Conservation (phyloP, 2,113 vertebrate species). For the Pongo abelii region DNA sequence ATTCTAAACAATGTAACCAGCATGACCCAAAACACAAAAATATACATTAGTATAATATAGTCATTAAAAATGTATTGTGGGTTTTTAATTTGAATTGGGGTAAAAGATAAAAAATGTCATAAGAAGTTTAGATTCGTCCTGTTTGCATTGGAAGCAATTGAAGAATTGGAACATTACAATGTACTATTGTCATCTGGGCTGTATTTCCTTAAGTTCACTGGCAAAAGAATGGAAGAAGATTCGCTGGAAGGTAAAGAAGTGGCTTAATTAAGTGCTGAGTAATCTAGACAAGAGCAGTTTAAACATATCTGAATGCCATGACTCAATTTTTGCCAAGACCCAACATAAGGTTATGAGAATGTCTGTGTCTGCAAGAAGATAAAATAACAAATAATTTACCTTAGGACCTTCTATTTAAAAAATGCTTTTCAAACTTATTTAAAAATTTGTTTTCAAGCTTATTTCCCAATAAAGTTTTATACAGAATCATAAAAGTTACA, state of each 20-base stretch:
- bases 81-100: not conserved
- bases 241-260: not conserved
- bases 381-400: not conserved
- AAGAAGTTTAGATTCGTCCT: not conserved
- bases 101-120: not conserved
- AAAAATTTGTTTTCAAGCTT: not conserved
- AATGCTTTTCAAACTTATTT: not conserved
- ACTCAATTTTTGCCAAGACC: not conserved
- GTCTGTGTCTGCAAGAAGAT: not conserved
- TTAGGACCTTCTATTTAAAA: not conserved
- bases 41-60: not conserved
- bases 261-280: not conserved
- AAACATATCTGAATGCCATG: not conserved
- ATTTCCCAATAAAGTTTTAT: not conserved
- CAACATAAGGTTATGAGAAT: not conserved
- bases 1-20: not conserved
- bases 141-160: not conserved
- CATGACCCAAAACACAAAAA: not conserved
- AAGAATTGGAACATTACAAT: not conserved
- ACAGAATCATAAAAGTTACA: not conserved
- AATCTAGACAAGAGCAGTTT: not conserved
- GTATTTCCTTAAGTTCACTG: not conserved
- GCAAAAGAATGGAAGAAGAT: not conserved
- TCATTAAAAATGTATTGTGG: not conserved
- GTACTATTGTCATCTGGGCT: not conserved